These are phyloP conservation scores for Oplegnathus fasciatus DNA, from an alignment of 2,113 vertebrate genomes.

Conservation along the genomic window DNA sequence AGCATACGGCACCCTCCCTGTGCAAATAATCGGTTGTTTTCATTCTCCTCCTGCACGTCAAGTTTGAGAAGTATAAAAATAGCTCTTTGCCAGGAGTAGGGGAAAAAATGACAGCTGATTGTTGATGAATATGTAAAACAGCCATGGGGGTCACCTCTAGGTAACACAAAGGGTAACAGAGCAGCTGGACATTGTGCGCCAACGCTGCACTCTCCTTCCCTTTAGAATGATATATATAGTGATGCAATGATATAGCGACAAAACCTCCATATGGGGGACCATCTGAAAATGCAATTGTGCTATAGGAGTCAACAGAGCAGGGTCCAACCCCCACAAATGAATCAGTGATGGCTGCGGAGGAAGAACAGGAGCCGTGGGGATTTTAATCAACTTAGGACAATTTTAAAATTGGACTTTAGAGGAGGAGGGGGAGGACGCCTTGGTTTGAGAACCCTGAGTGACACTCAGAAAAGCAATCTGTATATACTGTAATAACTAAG, in stretches of 20 bases:
- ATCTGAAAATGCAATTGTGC: slow-evolving; percentile 82
- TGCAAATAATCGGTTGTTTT: slow-evolving; percentile 45
- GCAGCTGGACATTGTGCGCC: slow-evolving; percentile 77
- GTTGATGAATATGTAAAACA: slow-evolving; percentile 79
- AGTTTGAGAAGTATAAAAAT: slow-evolving; percentile 69
- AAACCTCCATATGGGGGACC: slow-evolving; percentile 75
- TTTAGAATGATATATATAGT: too few species aligned
- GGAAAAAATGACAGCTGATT: slow-evolving; percentile 41
- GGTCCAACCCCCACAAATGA: slow-evolving; percentile 63
- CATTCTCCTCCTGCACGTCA: slow-evolving; percentile 32
- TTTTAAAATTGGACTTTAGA: slow-evolving; percentile 43
- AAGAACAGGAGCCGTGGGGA: slow-evolving; percentile 40
- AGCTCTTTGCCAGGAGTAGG: slow-evolving; percentile 60
- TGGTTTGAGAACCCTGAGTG: slow-evolving; percentile 24
- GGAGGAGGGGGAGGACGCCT: slow-evolving; percentile 30
- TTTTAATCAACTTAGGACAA: slow-evolving; percentile 58
- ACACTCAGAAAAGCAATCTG: slow-evolving; percentile 26
- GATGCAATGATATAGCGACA: slow-evolving; percentile 57
- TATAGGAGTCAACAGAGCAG: slow-evolving; percentile 76
- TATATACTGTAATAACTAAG: background rate
- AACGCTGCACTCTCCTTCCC: slow-evolving; percentile 50
- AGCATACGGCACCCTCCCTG: slow-evolving; percentile 9
- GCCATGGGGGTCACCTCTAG: slow-evolving; percentile 80
- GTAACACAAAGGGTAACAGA: slow-evolving; percentile 69
- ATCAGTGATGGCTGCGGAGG: slow-evolving; percentile 47